Conservation (phyloP, 2,888 invertebrate species). For the Tetragnatha montana region DNA sequence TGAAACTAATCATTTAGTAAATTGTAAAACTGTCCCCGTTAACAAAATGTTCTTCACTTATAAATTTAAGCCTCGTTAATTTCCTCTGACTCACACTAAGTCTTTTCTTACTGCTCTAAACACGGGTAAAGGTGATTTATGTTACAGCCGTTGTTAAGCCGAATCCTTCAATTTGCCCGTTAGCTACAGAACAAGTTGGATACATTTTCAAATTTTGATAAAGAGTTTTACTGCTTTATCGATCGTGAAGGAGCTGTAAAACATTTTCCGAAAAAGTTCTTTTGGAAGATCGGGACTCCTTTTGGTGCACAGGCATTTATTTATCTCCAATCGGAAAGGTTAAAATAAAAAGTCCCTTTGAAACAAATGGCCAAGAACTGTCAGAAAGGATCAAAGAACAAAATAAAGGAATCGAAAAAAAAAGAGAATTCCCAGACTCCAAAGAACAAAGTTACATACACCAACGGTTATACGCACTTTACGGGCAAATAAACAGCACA, state of each 20-base stretch:
- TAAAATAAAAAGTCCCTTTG: background rate
- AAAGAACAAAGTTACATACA: conserved; percentile 36
- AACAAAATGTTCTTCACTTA: background rate
- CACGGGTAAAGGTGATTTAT: background rate
- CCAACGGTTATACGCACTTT: conserved; percentile 45
- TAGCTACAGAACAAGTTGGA: background rate
- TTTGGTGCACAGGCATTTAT: background rate
- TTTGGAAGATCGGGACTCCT: background rate
- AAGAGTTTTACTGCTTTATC: conserved; percentile 28
- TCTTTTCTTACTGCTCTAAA: background rate
- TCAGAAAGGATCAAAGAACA: conserved; percentile 40
- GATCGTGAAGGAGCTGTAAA: conserved; percentile 29
- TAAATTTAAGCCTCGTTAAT: background rate
- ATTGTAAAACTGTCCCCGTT: too few species aligned
- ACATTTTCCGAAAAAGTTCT: conserved; percentile 1
- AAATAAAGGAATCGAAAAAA: background rate
- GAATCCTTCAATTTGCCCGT: background rate
- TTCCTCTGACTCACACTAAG: background rate
- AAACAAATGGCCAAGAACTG: conserved; percentile 47
- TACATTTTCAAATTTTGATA: conserved; percentile 17
- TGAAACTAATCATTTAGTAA: too few species aligned
- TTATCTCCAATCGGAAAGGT: background rate
- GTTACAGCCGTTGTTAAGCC: background rate
- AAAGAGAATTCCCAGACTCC: background rate
- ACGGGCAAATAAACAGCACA: conserved; percentile 17